A percentile compares a stretch with the other conserved stretches of the same genome.
Conservation (phyloP, 1,140 invertebrate genomes). For the Colletes latitarsis region DNA sequence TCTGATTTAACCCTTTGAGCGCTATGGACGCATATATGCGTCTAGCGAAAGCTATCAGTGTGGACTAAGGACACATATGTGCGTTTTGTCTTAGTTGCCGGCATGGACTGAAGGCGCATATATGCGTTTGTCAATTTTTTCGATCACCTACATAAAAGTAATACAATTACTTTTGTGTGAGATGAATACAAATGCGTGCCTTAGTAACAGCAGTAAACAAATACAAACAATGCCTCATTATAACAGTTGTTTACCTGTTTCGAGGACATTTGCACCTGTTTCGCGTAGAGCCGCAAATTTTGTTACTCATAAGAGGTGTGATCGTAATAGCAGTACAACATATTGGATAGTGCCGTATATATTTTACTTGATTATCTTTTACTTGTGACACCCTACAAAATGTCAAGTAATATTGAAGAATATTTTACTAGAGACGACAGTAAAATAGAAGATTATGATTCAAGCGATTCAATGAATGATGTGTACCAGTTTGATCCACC, state of each 20-base stretch:
- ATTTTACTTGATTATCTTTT: conserved; percentile 18
- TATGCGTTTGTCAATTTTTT: conserved; percentile 8
- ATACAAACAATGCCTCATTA: no score
- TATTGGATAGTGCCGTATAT: conserved; percentile 11
- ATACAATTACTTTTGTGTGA: conserved; percentile 10
- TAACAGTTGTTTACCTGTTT: no score
- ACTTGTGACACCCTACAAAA: conserved; percentile 18
- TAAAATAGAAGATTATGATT: conserved; percentile 16
- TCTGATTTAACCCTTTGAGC: no score
- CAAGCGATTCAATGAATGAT: background rate
- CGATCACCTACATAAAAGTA: conserved; percentile 19
- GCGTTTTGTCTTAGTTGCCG: background rate
- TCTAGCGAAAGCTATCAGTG: background rate
- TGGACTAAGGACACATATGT: conserved; percentile 4
- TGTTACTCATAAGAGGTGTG: background rate
- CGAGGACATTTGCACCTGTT: no score
- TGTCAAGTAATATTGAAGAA: conserved; percentile 28
- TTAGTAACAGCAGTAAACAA: background rate
- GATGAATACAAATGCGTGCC: background rate
- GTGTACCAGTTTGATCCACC: conserved; percentile 1
- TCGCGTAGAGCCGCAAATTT: background rate
- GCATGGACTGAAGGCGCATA: conserved; percentile 10
- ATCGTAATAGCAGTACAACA: conserved; percentile 3
- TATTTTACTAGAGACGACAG: conserved; percentile 26
- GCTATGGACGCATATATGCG: no score